phyloP scores from a whole-genome alignment of 2,888 invertebrate species.

The Mesopsocus fuscifrons region DNA sequence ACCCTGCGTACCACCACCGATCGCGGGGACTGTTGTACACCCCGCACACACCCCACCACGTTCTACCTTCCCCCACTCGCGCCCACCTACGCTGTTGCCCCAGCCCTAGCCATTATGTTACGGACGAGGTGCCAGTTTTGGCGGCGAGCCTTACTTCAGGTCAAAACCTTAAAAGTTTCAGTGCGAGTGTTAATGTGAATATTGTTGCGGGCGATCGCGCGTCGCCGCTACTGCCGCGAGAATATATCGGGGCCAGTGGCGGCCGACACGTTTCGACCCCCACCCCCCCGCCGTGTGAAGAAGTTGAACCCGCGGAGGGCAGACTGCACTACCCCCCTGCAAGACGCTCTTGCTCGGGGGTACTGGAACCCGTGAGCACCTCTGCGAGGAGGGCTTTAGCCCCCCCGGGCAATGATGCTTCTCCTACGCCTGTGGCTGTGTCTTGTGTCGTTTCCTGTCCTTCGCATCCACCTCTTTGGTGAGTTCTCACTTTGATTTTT shows the following conservation, averaged over 20 bases:
- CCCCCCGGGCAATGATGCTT: constrained; percentile 7
- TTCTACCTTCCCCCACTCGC: constrained; percentile 13
- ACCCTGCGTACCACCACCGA: constrained; percentile 13
- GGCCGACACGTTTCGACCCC: constrained; percentile 32
- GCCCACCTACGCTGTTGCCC: constrained; percentile 13
- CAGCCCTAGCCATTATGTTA: constrained; percentile 13
- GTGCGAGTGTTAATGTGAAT: constrained; percentile 10
- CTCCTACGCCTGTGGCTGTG: background rate
- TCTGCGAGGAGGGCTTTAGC: background rate
- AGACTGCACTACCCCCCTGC: background rate
- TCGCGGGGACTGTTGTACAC: constrained; percentile 14
- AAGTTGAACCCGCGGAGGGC: background rate
- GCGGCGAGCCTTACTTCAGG: constrained; percentile 1
- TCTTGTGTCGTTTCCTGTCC: constrained; percentile 4
- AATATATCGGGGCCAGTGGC: constrained; percentile 43
- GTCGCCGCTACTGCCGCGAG: constrained; percentile 26
- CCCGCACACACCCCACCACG: constrained; percentile 12
- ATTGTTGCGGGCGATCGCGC: constrained; percentile 7
- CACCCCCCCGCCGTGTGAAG: constrained; percentile 14
- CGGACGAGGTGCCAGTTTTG: constrained; percentile 1
- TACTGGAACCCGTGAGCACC: background rate
- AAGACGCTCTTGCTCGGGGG: background rate
- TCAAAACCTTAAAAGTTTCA: constrained; percentile 8
- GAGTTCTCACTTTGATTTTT: too few relatives aligned
- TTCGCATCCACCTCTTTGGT: constrained; percentile 4